Conservation (phyloP, 2,888 invertebrate species). For the Lomographa bimaculata region DNA sequence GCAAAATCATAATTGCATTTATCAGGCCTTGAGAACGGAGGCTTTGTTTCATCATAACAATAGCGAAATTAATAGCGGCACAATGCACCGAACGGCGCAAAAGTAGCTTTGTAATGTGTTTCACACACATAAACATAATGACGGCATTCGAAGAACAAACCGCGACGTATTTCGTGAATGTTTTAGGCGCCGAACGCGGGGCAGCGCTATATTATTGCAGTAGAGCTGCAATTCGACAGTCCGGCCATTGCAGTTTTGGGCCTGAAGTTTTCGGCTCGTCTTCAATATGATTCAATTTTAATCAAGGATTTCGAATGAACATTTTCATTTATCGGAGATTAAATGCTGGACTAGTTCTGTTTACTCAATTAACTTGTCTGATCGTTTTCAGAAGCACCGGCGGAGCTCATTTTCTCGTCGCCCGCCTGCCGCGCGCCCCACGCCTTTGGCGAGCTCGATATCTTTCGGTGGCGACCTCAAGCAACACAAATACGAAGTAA, state of each 20-base stretch:
- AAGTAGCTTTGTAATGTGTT: slow-evolving; percentile 48
- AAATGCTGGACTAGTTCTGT: slow-evolving; percentile 42
- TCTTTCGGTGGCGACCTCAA: slow-evolving; percentile 48
- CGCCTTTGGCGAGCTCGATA: slow-evolving; percentile 51
- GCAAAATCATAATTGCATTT: slow-evolving; percentile 53
- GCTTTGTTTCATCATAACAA: slow-evolving; percentile 57
- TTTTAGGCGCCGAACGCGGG: slow-evolving; percentile 1
- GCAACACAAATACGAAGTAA: slow-evolving; percentile 73
- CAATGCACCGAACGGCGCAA: slow-evolving; percentile 47
- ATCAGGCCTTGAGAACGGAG: slow-evolving; percentile 54
- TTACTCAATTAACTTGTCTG: slow-evolving; percentile 62
- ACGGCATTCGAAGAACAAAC: slow-evolving; percentile 25
- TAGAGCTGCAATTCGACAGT: too few species aligned
- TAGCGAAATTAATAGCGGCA: slow-evolving; percentile 43
- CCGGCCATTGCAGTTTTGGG: too few species aligned
- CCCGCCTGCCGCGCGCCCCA: slow-evolving; percentile 34
- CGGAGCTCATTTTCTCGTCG: slow-evolving; percentile 12
- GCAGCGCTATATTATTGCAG: neutral
- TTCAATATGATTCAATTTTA: slow-evolving; percentile 8
- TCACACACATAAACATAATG: slow-evolving; percentile 46
- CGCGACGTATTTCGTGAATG: slow-evolving; percentile 5
- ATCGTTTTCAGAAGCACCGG: slow-evolving; percentile 45
- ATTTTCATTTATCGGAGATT: slow-evolving; percentile 39
- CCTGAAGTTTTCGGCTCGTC: slow-evolving; percentile 6
- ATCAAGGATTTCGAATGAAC: slow-evolving; percentile 26